Evolutionary conservation across 2,888 invertebrate species (phyloP), one percentile per base, ranked within the genome.

Genomic region (Limnephilus lunatus): DNA sequence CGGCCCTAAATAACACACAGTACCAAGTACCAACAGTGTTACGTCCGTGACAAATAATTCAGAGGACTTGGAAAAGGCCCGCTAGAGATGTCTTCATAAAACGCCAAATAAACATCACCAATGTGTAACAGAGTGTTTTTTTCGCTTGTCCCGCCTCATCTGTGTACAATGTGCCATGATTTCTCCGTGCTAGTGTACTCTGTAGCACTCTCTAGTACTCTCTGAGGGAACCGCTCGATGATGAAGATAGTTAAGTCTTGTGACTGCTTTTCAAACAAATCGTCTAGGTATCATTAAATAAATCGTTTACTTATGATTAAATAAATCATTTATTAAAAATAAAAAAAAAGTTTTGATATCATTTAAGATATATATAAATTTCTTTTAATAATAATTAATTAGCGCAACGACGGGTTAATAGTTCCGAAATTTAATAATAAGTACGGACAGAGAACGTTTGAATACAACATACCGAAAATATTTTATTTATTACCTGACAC

Each of bases 81-180:
- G 53, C 31, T 53, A 30, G 48, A 53, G 48, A 31, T 30, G 68
- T 87, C 68, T 80, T 89, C 80, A 89, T 80, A 81, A 89, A 89
- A 81, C 88, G 80, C 39, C 80, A 89, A 89, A 89, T 89, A 89
- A 89, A 89, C 80, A 35, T 89, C 88, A 80, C 81, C 35, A 80
- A 89, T 35, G 88, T 80, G 81, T 89, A 81, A 80, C 88, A 89
- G 35, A 35, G 35, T 32, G 15, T 32, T 88, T 89, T 89, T 89
- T 35, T 32, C 12, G 31, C 25, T 68, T n/a, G 31, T 80, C 87
- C 25, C n/a, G 86, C 19, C 44, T 87, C 88, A 89, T 89, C 88
- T 89, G 88, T 30, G 68, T 15, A 89, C 88, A 89, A 89, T 89
- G 88, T 89, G 88, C 35, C 88, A 89, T 89, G 68, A 89, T 89